These are phyloP conservation scores for Eupithecia subfuscata DNA, from an alignment of 2,888 invertebrate species.

Conservation along the genomic window DNA sequence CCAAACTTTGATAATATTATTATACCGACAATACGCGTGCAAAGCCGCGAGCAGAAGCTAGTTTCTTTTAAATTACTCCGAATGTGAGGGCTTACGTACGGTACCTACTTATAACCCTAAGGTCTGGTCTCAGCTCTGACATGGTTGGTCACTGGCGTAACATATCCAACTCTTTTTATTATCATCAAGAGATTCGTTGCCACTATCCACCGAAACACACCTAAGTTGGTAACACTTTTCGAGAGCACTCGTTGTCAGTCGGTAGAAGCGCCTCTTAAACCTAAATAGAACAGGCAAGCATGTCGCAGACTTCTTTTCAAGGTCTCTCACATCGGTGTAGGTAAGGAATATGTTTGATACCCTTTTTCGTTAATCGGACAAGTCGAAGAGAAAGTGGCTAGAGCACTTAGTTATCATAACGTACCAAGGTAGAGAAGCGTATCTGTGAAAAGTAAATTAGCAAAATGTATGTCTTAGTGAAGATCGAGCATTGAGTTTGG, in stretches of 20 bases:
- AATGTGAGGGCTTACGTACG: no score
- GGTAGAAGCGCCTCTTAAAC: slow-evolving; percentile 39
- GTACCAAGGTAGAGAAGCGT: no score
- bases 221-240: slow-evolving; percentile 15
- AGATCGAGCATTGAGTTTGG: no score
- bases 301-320: slow-evolving; percentile 27
- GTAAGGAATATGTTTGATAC: background rate
- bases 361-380: background rate
- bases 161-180: background rate
- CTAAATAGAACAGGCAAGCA: slow-evolving; percentile 37
- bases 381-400: background rate
- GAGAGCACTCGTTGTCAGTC: slow-evolving; percentile 48
- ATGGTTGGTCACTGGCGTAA: background rate
- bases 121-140: background rate
- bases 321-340: background rate
- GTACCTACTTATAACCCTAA: no score
- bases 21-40: no score
- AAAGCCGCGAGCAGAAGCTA: no score
- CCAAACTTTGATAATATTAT: no score
- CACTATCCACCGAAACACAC: background rate
- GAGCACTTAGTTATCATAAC: no score
- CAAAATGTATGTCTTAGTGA: no score
- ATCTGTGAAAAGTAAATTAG: no score
- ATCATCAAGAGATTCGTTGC: background rate
- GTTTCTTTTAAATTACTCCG: no score